These are phyloP conservation scores for Trichogramma pretiosum DNA, from an alignment of 1,140 invertebrate species.

Conservation along the genomic window DNA sequence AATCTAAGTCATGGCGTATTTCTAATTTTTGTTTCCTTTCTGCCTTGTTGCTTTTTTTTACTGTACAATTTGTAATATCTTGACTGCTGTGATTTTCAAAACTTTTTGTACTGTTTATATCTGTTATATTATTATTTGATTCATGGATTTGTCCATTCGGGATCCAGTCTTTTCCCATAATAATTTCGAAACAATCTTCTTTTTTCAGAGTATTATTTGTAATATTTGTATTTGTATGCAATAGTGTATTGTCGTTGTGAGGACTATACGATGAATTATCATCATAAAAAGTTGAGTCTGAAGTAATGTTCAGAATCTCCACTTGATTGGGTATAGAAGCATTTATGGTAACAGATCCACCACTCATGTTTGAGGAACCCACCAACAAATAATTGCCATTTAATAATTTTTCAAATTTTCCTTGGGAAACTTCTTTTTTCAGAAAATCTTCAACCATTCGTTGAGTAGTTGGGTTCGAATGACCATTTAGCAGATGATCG, in stretches of 20 bases:
- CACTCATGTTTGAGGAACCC: conserved; percentile 40
- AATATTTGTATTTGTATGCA: conserved; percentile 23
- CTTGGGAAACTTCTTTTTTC: conserved; percentile 55
- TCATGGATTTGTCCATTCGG: conserved; percentile 14
- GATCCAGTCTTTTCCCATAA: conserved; percentile 19
- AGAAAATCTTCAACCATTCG: conserved; percentile 58
- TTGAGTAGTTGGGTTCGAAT: conserved; percentile 54
- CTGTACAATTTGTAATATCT: conserved; percentile 2
- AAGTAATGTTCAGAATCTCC: not conserved
- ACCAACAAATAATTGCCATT: conserved; percentile 61
- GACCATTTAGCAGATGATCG: conserved; percentile 53
- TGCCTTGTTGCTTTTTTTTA: conserved; percentile 28
- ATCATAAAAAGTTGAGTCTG: conserved; percentile 20
- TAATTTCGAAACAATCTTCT: conserved; percentile 30
- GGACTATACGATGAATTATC: conserved; percentile 28
- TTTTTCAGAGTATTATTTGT: conserved; percentile 21
- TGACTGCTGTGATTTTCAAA: not conserved
- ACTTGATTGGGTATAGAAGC: not conserved
- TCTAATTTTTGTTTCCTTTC: conserved; percentile 40
- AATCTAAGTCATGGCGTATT: conserved; percentile 37
- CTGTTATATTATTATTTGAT: conserved; percentile 6
- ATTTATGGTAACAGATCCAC: conserved; percentile 25
- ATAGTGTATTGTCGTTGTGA: conserved; percentile 24
- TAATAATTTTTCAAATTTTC: conserved; percentile 55
- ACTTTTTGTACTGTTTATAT: not conserved